Evolutionary conservation across 2,797 vertebrate genomes (phyloP), one percentile per base, ranked within the genome.

Genomic region (Notolepis coatsorum): DNA sequence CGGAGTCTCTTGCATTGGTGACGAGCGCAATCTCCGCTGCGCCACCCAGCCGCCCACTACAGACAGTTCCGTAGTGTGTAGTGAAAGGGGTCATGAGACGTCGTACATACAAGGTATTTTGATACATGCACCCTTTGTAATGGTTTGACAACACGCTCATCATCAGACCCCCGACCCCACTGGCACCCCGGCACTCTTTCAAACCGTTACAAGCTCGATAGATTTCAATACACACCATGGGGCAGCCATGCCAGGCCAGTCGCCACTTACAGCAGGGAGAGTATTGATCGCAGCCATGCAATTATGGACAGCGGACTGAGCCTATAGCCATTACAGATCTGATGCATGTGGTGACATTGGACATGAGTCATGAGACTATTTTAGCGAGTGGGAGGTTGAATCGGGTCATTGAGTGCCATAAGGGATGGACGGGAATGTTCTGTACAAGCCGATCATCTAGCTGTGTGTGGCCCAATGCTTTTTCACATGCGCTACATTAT

Each of bases 211-310:
- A 0, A 55, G 65, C 50, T 59, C 2, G 47, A 43, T 13, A 43
- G 25, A 70, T 6, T 58, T 53, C 50, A 46, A 67, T 1, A 17
- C 23, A 33, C 50, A 45, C 61, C 62, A 64, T 25, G 42, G 70
- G 45, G 43, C 25, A 61, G 55, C 49, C 51, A 58, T 61, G 65
- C 65, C 73, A 65, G 25, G 61, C 37, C 33, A 42, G 35, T 27
- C 15, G 35, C 52, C 51, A 31, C 6, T 17, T 63, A 77, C 83
- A 85, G 77, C 83, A 85, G 81, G 79, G 63, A 80, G 68, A 49
- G 4, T 81, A 89, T 90, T 82, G 87, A 91, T 88, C 79, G 60
- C 20, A 61, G 55, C 43, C 65, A 51, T 61, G n/a, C 31, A 20
- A 58, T 58, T 23, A 46, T 20, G 20, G 7, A 46, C 30, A 21